Base-by-base conservation (phyloP, 2,797 vertebrate species). In the Dallia pectoralis region DNA sequence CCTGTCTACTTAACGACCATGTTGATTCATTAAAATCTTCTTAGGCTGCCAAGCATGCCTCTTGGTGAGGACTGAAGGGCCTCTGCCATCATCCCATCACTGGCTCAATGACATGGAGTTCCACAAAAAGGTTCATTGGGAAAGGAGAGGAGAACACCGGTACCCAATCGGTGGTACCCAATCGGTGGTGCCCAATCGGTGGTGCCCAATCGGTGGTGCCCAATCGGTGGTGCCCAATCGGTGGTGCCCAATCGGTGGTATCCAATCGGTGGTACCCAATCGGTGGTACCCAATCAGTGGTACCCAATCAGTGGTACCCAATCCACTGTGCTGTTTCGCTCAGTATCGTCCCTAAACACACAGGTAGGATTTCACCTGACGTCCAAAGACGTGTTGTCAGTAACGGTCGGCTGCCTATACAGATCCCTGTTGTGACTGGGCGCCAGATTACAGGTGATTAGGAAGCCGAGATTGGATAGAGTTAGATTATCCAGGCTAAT, bases 61-160 rank as follows among this genome's bases (percentile, higher is more conserved):
- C 18, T 16, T 12, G 22, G 27, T 18, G 63, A 81, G 74, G 77
- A 75, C 15, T 66, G 76, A 77, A 78, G 74, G 65, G 32, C 32
- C 74, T 77, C 66, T 53, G 49, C 53, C 77, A 59, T 69, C 67
- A 84, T 74, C 80, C 80, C n/a, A 65, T 44, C 66, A 68, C 40
- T 15, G n/a, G 69, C 77, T 83, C 69, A 76, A 73, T 74, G 70
- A 83, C 79, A 85, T 63, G 66, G 79, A 83, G 78, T 70, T 62
- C 40, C 62, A 75, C 30, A 9, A 49, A 62, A 69, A 79, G 78
- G 78, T 76, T 78, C 70, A 81, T 81, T 74, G 81, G n/a, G 48
- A 56, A 65, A 73, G 25, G 27, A 29, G 27, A 63, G 3, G 56
- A 29, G 12, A 61, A n/a, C n/a, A n/a, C n/a, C n/a, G n/a, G n/a